Base-by-base conservation (phyloP, 2,888 invertebrate species). In the Volucella inflata region DNA sequence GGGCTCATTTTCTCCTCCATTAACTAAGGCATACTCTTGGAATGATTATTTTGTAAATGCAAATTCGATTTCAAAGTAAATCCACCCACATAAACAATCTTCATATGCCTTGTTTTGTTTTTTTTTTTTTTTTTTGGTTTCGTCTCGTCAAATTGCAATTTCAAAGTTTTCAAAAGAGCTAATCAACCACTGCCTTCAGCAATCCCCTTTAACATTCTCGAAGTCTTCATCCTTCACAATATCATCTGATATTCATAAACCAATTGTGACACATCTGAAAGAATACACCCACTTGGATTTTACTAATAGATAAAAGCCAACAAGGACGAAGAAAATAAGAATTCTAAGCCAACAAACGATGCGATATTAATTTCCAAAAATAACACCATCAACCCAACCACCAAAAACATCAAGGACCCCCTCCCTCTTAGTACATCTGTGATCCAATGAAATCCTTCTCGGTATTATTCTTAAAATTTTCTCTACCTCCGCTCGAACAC, bases 281-380 rank as follows among this genome's bases (percentile, higher is more conserved):
- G 30, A 30, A 30, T 30, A 30, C 30, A 30, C 0, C 30, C 30
- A 0, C 6, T 30, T 30, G 30, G 30, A 4, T 36, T 21, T 8
- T n/a, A 48, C 57, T 59, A 71, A 59, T 71, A 68, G 55, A 46
- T 55, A 68, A 53, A 68, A 55, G 38, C 70, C 16, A 55, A 68
- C 30, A 12, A 42, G 10, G 9, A 17, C 30, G 12, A 55, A 46
- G 42, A 14, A 64, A 65, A 21, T 3, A 16, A 57, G 38, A 59
- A 62, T 51, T 72, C 44, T 59, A 78, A 78, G 42, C 51, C 59
- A 78, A 72, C 74, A 74, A 74, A 50, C 53, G 42, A 72, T 30
- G 51, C 51, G 51, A 59, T 53, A 79, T 79, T 79, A 72, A 79
- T 79, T 79, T 79, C 64, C 14, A 72, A 67, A 51, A 79, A 72